phyloP scores from a whole-genome alignment of 2,797 vertebrate species.

The Pangasius larnaudii region DNA sequence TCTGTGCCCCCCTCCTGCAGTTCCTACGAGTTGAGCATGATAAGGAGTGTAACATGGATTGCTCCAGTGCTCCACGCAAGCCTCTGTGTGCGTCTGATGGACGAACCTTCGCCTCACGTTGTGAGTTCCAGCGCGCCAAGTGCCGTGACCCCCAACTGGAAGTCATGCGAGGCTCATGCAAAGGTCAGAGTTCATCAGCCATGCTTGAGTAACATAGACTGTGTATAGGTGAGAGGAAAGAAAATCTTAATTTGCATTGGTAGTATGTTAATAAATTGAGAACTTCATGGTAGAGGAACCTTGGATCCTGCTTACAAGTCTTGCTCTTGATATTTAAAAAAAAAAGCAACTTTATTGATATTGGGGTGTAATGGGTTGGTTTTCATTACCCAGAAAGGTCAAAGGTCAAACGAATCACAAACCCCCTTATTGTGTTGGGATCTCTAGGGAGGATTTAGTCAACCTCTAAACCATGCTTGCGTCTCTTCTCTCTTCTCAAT shows the following conservation, averaged over 20 bases:
- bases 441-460: slow-evolving; percentile 57
- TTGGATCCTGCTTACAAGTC: background rate
- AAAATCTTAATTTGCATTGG: too few relatives aligned
- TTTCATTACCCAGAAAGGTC: slow-evolving; percentile 29
- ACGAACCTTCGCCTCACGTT: slow-evolving; percentile 92
- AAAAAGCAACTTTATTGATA: background rate
- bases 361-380: background rate
- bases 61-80: slow-evolving; percentile 83
- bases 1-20: slow-evolving; percentile 65
- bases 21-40: slow-evolving; percentile 96
- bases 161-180: slow-evolving; percentile 90
- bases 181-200: slow-evolving; percentile 87
- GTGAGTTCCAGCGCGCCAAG: slow-evolving; percentile 95
- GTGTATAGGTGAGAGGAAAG: background rate
- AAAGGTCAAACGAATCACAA: slow-evolving; percentile 68
- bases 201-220: slow-evolving; percentile 60
- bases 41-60: slow-evolving; percentile 92
- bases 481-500: slow-evolving; percentile 1
- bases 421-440: slow-evolving; percentile 66
- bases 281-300: background rate
- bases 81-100: slow-evolving; percentile 93
- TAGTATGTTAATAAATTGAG: background rate
- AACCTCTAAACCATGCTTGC: background rate
- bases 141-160: slow-evolving; percentile 96
- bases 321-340: background rate